Base-by-base conservation (phyloP, 1,140 invertebrate species). In the Arctopsyche grandis region DNA sequence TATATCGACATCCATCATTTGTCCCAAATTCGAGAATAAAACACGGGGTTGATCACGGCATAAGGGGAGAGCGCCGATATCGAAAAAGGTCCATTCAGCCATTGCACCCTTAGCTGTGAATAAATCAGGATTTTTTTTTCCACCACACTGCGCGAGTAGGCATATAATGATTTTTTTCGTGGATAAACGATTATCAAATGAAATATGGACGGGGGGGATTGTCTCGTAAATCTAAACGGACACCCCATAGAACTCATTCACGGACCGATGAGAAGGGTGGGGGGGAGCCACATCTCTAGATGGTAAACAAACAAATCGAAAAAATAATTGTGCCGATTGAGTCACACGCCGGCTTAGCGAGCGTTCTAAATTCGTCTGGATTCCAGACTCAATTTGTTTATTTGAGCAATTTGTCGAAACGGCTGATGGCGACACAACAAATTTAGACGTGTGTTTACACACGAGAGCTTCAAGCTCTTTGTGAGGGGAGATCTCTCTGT, bases 111-210 rank as follows among this genome's bases (percentile, higher is more conserved):
- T 29, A 21, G 16, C 26, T 22, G 75, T 9, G 60, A 16, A 63
- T 77, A 77, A 69, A 69, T 77, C 73, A 75, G 9, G 22, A 7
- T 4, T 19, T 14, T 75, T 66, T 66, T 26, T 66, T 63, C n/a
- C n/a, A 38, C 1, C 29, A 3, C 63, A 66, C 63, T 5, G 63
- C 63, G 38, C 43, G 73, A 19, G 46, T 75, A 38, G 29, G 29
- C 29, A 38, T 38, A 38, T 38, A 75, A 75, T 75, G 73, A 75
- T 75, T 38, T 38, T 38, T 66, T 75, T 26, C n/a, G 73, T 43
- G 44, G n/a, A 75, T 75, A 44, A 75, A 56, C 73, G 73, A 75
- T 75, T 75, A 75, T 56, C 16, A n/a, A 26, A 24, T 75, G 73
- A 75, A 24, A 52, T 75, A 75, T 75, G 19, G 46, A 75, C 52